A percentile compares a stretch with the other conserved stretches of the same genome.
Evolutionary conservation across 2,797 vertebrate genomes (phyloP).

Genomic region (Staurois parvus): DNA sequence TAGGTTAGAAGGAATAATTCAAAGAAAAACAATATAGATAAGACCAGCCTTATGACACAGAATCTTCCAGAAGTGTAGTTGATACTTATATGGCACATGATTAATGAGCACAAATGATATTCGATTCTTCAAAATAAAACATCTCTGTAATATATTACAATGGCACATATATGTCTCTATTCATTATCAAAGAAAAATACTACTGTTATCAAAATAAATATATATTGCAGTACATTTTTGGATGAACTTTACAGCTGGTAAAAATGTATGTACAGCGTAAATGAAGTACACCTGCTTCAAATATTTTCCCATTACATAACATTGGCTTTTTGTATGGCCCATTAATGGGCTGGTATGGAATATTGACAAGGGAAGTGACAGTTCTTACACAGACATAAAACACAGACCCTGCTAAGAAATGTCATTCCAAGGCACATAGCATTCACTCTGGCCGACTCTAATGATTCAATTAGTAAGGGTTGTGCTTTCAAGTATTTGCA

Average conservation of each 20-base stretch:
- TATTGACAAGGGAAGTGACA: constrained; percentile 4
- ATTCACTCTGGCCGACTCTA: constrained; percentile 8
- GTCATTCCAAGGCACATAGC: constrained; percentile 44
- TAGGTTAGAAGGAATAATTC: background rate
- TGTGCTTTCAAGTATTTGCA: constrained; percentile 54
- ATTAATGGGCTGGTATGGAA: background rate
- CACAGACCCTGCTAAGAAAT: constrained; percentile 19
- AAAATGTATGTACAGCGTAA: constrained; percentile 11
- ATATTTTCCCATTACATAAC: constrained; percentile 21
- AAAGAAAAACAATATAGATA: background rate
- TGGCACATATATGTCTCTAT: constrained; percentile 3
- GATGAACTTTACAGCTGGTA: constrained; percentile 9
- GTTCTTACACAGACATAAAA: constrained; percentile 31
- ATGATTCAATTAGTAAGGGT: constrained; percentile 15
- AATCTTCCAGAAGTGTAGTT: background rate
- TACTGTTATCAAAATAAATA: constrained; percentile 36
- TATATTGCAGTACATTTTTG: constrained; percentile 14
- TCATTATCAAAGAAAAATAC: constrained; percentile 10
- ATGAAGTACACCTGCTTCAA: background rate
- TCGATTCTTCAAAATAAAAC: background rate
- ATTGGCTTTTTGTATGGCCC: constrained; percentile 1
- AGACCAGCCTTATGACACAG: background rate
- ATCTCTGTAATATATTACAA: background rate
- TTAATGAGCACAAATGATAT: background rate
- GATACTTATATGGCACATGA: background rate